phyloP scores from a whole-genome alignment of 1,140 invertebrate genomes.

The Anastatus disparis region DNA sequence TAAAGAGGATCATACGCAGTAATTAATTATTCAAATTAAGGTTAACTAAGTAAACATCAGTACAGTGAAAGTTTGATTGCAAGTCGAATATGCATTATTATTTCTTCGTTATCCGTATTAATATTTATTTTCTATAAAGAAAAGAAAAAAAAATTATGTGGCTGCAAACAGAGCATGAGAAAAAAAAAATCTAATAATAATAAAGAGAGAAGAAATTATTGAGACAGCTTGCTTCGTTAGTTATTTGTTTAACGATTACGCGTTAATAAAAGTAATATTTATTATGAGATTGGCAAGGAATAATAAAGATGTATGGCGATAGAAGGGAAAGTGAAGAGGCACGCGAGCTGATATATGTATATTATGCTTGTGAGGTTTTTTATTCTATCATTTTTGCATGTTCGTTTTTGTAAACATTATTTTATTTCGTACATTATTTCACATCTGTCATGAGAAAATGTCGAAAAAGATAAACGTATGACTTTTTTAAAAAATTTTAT shows the following conservation, averaged over 20 bases:
- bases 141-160: too few relatives aligned
- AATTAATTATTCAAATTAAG: neutral
- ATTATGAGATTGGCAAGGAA: constrained; percentile 31
- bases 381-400: constrained; percentile 56
- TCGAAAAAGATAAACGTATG: neutral
- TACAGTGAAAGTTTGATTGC: constrained; percentile 12
- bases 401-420: constrained; percentile 41
- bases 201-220: too few relatives aligned
- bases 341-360: constrained; percentile 57
- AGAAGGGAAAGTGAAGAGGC: constrained; percentile 54
- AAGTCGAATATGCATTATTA: neutral
- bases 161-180: constrained; percentile 47
- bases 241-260: constrained; percentile 28
- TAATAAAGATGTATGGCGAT: too few relatives aligned
- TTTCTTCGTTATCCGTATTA: constrained; percentile 8
- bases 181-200: too few relatives aligned
- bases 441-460: constrained; percentile 28
- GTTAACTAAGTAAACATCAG: neutral
- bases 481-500: neutral
- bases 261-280: neutral
- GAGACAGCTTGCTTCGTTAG: constrained; percentile 35
- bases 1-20: too few relatives aligned
- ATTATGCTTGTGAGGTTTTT: constrained; percentile 62
- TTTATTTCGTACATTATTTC: neutral
- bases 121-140: constrained; percentile 7